phyloP scores from a whole-genome alignment of 1,140 invertebrate species.

The Venturia canescens region DNA sequence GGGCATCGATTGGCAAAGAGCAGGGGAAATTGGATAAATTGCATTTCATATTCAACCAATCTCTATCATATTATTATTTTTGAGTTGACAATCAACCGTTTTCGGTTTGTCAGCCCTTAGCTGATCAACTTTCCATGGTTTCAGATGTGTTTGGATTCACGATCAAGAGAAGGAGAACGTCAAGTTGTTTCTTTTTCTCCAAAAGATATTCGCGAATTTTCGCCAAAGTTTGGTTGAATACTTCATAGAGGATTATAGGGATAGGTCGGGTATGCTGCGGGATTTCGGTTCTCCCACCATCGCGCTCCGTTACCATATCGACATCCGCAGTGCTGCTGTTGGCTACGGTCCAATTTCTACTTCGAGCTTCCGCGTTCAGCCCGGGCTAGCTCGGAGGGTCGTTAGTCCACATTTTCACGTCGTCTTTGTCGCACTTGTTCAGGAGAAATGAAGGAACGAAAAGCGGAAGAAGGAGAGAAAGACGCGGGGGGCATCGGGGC shows the following conservation, averaged over 20 bases:
- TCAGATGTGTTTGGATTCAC: neutral
- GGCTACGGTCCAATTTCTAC: slow-evolving; percentile 66
- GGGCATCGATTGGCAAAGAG: no score
- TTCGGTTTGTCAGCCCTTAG: neutral
- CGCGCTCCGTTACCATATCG: slow-evolving; percentile 65
- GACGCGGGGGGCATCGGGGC: neutral
- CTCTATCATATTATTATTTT: no score
- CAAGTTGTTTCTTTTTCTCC: neutral
- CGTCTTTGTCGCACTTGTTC: slow-evolving; percentile 59
- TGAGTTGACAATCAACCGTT: no score
- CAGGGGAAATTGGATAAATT: no score
- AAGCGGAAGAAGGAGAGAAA: neutral
- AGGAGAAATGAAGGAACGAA: neutral
- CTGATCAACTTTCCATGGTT: neutral
- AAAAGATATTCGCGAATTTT: neutral
- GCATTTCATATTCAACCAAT: no score
- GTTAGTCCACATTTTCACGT: slow-evolving; percentile 58
- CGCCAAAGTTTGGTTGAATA: slow-evolving; percentile 2
- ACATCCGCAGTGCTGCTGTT: slow-evolving; percentile 74
- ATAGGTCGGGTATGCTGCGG: slow-evolving; percentile 22
- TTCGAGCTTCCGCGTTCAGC: slow-evolving; percentile 49
- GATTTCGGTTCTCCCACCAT: slow-evolving; percentile 43
- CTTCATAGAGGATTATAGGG: slow-evolving; percentile 16
- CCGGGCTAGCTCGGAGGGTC: slow-evolving; percentile 49
- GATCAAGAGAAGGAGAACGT: neutral